Evolutionary conservation across 2,888 invertebrate species (phyloP), one percentile per base, ranked within the genome.

Genomic region (Orthosia cruda): DNA sequence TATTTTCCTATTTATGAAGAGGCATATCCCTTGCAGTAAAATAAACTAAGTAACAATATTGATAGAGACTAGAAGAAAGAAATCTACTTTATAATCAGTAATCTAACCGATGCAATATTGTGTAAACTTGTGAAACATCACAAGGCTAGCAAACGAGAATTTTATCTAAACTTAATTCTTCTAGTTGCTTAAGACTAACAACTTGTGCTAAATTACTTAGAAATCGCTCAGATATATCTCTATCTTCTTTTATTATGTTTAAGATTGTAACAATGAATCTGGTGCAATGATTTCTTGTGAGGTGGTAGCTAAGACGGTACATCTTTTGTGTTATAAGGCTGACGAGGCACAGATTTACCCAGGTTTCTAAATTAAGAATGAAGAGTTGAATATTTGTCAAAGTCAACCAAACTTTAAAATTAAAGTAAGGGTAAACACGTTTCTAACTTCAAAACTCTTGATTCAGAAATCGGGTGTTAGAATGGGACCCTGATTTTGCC

Each of bases 81-180:
- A 77, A 71, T 55, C 7, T 26, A n/a, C 26, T 4, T 12, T 52
- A 50, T 32, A 50, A 80, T 80, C 74, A 47, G 32, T 50, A 58
- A 70, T 80, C 69, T 74, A 54, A 32, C 2, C 80, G 49, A 69
- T 70, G 81, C 81, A 80, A 80, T 70, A 52, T 45, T 52, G 75
- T 70, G 23, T 4, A 0, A 5, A 49, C 13, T 80, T 70, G 70
- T 45, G 80, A 50, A 80, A 80, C 23, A 59, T n/a, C 12, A 18
- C 80, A 80, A 80, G 80, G 80, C 58, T 80, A 7, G 26, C 47
- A 57, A 18, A 61, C 49, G 50, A 80, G 75, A 54, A 67, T 75
- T 80, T 77, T 71, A 81, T 81, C 77, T 73, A 47, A 74, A 77
- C 49, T 72, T 49, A 70, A 66, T 70, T 80, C 66, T 26, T 63